Percentiles rank a stretch among this genome's conserved stretches.
phyloP scores from a whole-genome alignment of 2,113 vertebrate species.

The Mesitornis unicolor region DNA sequence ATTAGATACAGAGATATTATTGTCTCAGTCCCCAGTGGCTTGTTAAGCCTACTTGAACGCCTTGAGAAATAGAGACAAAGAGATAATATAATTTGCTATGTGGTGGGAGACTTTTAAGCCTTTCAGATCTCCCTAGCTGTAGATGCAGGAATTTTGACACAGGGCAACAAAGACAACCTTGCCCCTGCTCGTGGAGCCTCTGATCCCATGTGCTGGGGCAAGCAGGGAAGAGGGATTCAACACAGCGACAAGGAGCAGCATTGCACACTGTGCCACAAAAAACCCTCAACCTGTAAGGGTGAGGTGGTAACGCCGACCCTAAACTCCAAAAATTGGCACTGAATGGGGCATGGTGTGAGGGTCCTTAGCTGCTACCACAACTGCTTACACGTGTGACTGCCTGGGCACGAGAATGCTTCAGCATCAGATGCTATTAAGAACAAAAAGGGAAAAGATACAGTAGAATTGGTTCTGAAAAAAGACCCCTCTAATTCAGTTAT shows the following conservation, averaged over 20 bases:
- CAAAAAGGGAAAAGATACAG: not conserved
- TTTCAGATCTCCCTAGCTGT: not conserved
- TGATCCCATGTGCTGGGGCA: not conserved
- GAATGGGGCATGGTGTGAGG: not conserved
- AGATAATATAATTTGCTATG: not conserved
- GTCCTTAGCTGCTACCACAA: not conserved
- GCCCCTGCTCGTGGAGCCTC: not conserved
- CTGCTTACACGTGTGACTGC: not conserved
- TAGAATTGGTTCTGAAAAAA: not conserved
- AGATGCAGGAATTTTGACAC: not conserved
- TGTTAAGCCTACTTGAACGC: constrained; percentile 43
- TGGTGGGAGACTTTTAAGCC: not conserved
- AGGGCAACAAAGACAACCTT: not conserved
- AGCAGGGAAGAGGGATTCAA: not conserved
- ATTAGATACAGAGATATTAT: constrained; percentile 55
- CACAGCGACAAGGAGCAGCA: not conserved
- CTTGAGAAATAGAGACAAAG: not conserved
- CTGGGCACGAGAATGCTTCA: not conserved
- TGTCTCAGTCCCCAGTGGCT: constrained; percentile 45
- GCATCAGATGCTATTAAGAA: not conserved
- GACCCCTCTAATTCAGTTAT: not conserved
- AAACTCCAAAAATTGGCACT: not conserved
- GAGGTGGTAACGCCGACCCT: not conserved
- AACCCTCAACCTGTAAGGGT: not conserved
- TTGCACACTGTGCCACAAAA: not conserved